phyloP scores from a whole-genome alignment of 2,888 invertebrate genomes.

The Ophonus ardosiacus region DNA sequence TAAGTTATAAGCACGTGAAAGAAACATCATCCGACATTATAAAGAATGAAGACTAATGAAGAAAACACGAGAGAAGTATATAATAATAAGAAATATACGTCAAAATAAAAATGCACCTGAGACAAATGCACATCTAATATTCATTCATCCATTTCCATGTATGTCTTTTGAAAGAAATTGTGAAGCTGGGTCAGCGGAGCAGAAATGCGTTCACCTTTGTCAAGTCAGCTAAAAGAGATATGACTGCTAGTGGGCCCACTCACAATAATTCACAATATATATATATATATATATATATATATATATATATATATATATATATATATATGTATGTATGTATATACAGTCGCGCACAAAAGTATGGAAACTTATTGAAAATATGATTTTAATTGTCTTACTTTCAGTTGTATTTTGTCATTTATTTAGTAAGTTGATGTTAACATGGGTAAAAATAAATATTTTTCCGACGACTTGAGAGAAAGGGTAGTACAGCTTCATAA shows the following conservation, averaged over 20 bases:
- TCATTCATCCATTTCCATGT: conserved; percentile 37
- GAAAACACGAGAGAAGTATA: conserved; percentile 47
- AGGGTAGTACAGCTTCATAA: no score
- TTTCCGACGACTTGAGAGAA: no score
- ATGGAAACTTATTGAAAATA: no score
- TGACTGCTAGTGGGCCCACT: background rate
- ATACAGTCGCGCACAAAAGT: no score
- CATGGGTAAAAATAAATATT: no score
- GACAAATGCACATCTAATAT: conserved; percentile 43
- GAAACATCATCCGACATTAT: conserved; percentile 21
- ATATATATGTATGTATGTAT: no score
- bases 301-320: no score
- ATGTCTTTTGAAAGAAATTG: background rate
- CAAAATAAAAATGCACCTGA: conserved; percentile 46
- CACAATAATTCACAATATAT: no score
- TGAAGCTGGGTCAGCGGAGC: background rate
- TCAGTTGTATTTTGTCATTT: no score
- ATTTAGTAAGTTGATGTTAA: no score
- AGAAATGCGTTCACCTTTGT: conserved; percentile 5
- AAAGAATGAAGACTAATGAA: conserved; percentile 53
- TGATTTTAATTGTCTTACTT: no score
- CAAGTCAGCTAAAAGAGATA: conserved; percentile 25
- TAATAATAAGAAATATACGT: conserved; percentile 1
- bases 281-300: no score
- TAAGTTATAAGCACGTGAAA: conserved; percentile 31